Conservation (phyloP, 2,888 invertebrate species). For the Merodon equestris region DNA sequence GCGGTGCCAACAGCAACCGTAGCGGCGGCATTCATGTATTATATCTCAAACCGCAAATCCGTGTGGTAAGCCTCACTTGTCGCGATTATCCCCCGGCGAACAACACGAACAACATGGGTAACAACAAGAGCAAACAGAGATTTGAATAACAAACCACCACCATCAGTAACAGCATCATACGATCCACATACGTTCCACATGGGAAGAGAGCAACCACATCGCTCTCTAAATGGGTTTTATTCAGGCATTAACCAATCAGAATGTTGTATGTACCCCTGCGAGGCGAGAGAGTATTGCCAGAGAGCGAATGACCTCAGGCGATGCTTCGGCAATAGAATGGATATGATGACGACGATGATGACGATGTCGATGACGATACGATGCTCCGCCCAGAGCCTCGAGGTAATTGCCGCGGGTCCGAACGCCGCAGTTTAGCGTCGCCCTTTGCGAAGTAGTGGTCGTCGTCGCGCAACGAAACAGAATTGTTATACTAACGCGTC, state of each 20-base stretch:
- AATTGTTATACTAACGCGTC: conserved; percentile 30
- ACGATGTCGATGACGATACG: conserved; percentile 2
- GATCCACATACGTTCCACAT: conserved; percentile 50
- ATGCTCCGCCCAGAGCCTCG: conserved; percentile 73
- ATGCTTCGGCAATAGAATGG: conserved; percentile 41
- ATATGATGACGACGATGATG: too few species aligned
- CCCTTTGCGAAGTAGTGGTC: conserved; percentile 64
- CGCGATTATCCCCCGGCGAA: conserved; percentile 58
- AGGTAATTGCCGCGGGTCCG: conserved; percentile 73
- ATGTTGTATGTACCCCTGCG: conserved; percentile 58
- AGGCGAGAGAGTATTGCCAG: conserved; percentile 37
- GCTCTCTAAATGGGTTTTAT: conserved; percentile 64
- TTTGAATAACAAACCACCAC: conserved; percentile 12
- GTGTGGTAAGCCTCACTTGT: conserved; percentile 67
- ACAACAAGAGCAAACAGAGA: neutral
- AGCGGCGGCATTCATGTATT: conserved; percentile 59
- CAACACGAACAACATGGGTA: conserved; percentile 9
- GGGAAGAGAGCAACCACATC: conserved; percentile 21
- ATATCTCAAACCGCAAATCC: conserved; percentile 64
- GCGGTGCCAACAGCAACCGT: conserved; percentile 64
- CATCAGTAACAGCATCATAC: conserved; percentile 34
- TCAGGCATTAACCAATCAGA: conserved; percentile 44
- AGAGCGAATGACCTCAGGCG: conserved; percentile 63
- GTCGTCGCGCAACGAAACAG: conserved; percentile 62
- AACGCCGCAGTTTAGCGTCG: conserved; percentile 66